Base-by-base conservation (phyloP, 2,113 vertebrate species). In the Taurulus bubalis region DNA sequence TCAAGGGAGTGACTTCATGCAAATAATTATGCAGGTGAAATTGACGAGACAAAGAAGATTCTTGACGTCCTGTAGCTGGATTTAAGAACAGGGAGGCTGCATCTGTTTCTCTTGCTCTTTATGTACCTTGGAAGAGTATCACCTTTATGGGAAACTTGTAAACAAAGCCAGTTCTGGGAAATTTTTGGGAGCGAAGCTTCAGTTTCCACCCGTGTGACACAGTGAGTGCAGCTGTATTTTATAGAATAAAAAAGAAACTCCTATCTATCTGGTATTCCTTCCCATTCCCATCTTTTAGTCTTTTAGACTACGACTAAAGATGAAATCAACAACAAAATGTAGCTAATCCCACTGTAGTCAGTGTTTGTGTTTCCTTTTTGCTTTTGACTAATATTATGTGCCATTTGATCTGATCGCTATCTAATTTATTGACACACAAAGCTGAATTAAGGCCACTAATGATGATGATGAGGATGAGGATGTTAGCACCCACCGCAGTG, bases 91-190 rank as follows among this genome's bases (percentile, higher is more conserved):
- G 20, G 8, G 18, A 22, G 26, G 34, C 24, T 70, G 63, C 85
- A 84, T 53, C 78, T 80, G 77, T 30, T 75, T 71, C 28, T 32
- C 9, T 71, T 51, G 11, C 14, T 40, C 42, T 77, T 82, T 4
- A 75, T 49, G 10, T 0, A 18, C 32, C 12, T 2, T 42, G 28
- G 11, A 9, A 3, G 6, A 71, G 28, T 71, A 34, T 11, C 83
- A 74, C 55, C 65, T 74, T n/a, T 51, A 40, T 64, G 77, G 51
- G 10, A 75, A 83, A 70, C 82, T 1, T 40, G 59, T 79, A 63
- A 82, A 87, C 85, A 64, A 47, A 42, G 36, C 3, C 15, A 0
- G n/a, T 40, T 6, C 1, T 42, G 24, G 8, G 75, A 71, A 77
- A 20, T 42, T 69, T 76, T 74, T 69, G 62, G 38, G 63, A 75